Evolutionary conservation across 2,888 invertebrate species (phyloP), one percentile per base, ranked within the genome.

Genomic region (Mythimna ferrago): DNA sequence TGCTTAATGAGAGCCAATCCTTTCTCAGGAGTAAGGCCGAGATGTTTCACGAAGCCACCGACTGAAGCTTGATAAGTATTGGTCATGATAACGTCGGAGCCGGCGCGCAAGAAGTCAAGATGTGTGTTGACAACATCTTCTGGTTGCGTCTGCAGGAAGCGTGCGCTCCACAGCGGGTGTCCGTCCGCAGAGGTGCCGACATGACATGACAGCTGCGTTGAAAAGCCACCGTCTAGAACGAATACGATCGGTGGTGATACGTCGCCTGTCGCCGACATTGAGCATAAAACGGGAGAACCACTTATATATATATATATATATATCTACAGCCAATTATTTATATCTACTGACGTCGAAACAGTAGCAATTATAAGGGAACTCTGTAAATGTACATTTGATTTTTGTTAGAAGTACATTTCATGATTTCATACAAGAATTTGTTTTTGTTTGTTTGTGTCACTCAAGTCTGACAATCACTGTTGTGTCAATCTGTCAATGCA

Each of bases 21-120:
- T 87, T 98, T 97, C 58, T 97, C 97, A 81, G 97, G 96, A 57
- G 97, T 96, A 21, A 98, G 90, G 11, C 97, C 97, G 51, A 99
- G 96, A 93, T 98, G 97, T 89, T 98, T 97, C 74, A 97, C 95
- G 89, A 99, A 98, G 14, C 98, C 98, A 48, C 96, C 97, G 16
- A 98, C 94, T 68, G 98, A 98, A 0, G 98, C 98, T 94, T 99
- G 99, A 92, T 99, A 99, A 6, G 98, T 98, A 88, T 98, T 98
- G 0, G 99, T 99, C 87, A 97, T 97, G 80, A 99, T 98, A 19
- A 99, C 94, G 87, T 99, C 98, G 32, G 99, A 97, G n/a, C 99
- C 99, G 85, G 98, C 98, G 91, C 97, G 96, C 32, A 98, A 92
- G 91, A 98, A 98, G 89, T 98, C 98, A 86, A 98, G 94, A 93